A percentile compares a stretch with the other conserved stretches of the same genome.
These are phyloP conservation scores for Ceryle rudis DNA, from an alignment of 2,797 vertebrate genomes.

Conservation along the genomic window DNA sequence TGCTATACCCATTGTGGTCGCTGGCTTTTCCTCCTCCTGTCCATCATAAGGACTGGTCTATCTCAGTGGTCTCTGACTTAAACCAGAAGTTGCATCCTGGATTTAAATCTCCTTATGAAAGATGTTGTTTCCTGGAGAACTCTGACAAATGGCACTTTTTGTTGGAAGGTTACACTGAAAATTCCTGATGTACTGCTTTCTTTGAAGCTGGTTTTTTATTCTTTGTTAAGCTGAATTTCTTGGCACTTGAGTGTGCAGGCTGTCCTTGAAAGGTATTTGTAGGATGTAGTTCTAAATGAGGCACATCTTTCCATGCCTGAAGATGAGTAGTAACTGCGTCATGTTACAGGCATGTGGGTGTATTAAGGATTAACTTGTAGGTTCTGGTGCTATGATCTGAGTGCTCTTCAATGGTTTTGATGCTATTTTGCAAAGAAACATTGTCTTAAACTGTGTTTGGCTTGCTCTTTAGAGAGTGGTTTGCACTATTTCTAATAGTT, in stretches of 20 bases:
- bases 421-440: not conserved
- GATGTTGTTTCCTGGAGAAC: not conserved
- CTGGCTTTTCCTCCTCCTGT: not conserved
- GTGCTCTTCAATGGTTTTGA: not conserved
- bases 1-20: not conserved
- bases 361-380: not conserved
- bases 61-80: not conserved
- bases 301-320: not conserved
- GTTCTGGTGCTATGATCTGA: not conserved
- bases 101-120: not conserved
- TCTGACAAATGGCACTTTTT: not conserved
- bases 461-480: not conserved
- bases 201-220: not conserved
- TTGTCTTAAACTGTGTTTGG: not conserved
- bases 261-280: not conserved
- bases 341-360: fast-evolving
- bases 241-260: not conserved
- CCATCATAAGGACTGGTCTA: not conserved
- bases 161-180: not conserved
- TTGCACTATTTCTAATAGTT: not conserved
- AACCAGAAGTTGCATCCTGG: not conserved
- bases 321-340: not conserved
- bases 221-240: not conserved
- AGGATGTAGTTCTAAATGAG: not conserved
- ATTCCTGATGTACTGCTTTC: not conserved